These are phyloP conservation scores for Crocodylus rhombifer DNA, from an alignment of 2,797 vertebrate species.

Conservation along the genomic window DNA sequence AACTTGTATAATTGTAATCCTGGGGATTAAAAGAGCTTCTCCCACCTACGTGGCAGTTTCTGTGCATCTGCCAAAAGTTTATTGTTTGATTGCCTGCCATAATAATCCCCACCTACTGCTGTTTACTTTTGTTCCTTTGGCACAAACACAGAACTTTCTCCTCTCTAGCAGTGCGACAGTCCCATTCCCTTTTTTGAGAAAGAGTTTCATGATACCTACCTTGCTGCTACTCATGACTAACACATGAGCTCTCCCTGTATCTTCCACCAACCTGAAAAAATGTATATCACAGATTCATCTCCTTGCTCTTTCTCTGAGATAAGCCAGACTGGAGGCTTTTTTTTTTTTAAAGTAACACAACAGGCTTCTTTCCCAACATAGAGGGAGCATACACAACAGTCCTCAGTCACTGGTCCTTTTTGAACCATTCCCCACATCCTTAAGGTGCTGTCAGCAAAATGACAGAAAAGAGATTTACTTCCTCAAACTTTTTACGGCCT, in stretches of 20 bases:
- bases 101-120: background rate
- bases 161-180: background rate
- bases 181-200: background rate
- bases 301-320: background rate
- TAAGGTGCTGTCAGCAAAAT: slow-evolving; percentile 16
- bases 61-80: background rate
- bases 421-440: background rate
- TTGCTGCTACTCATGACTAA: no score
- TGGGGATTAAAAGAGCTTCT: background rate
- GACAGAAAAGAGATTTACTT: slow-evolving; percentile 35
- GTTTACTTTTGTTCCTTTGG: background rate
- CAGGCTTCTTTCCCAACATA: background rate
- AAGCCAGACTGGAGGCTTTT: background rate
- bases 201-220: background rate
- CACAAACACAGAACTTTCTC: background rate
- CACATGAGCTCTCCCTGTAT: background rate
- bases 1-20: slow-evolving; percentile 24
- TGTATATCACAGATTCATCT: background rate
- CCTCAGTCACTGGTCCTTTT: background rate
- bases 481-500: background rate
- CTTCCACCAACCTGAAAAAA: background rate
- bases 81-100: background rate
- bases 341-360: background rate
- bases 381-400: background rate
- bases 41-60: background rate